Conservation (phyloP, 1,140 invertebrate species). For the Drosophila takahashii region DNA sequence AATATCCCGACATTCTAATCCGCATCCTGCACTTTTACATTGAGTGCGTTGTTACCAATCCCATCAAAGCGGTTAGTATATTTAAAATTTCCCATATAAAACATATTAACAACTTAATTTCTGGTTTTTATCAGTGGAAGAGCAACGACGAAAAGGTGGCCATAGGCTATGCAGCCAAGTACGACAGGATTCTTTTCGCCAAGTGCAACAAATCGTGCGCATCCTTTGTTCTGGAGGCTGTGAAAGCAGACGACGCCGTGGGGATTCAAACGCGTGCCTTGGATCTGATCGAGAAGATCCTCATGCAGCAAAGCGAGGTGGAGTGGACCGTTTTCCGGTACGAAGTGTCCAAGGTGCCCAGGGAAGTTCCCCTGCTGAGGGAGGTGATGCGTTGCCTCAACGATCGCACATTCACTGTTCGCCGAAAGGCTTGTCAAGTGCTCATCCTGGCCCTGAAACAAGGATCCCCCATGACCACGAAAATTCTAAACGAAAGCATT, state of each 20-base stretch:
- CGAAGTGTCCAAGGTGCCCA: constrained; percentile 75
- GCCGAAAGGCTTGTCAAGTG: constrained; percentile 75
- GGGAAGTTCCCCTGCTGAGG: constrained; percentile 67
- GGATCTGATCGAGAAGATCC: constrained; percentile 68
- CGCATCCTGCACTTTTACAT: constrained; percentile 68
- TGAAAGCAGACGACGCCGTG: constrained; percentile 70
- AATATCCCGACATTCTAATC: constrained; percentile 65
- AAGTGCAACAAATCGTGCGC: constrained; percentile 80
- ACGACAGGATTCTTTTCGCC: constrained; percentile 75
- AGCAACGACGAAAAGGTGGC: constrained; percentile 64
- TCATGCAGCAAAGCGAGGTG: constrained; percentile 73
- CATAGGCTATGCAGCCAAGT: constrained; percentile 80
- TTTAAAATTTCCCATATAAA: background rate
- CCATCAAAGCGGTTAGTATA: constrained; percentile 55
- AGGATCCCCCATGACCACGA: constrained; percentile 69
- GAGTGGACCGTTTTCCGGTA: constrained; percentile 79
- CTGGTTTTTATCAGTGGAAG: constrained; percentile 62
- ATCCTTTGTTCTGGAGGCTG: constrained; percentile 56
- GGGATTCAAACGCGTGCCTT: constrained; percentile 65
- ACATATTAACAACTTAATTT: background rate
- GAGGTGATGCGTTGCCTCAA: constrained; percentile 67
- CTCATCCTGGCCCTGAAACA: constrained; percentile 57
- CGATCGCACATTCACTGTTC: constrained; percentile 72
- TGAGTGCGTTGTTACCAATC: constrained; percentile 74
- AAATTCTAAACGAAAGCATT: constrained; percentile 69